These are phyloP conservation scores for Zaprionus tsacasi DNA, from an alignment of 1,140 invertebrate species.

Conservation along the genomic window DNA sequence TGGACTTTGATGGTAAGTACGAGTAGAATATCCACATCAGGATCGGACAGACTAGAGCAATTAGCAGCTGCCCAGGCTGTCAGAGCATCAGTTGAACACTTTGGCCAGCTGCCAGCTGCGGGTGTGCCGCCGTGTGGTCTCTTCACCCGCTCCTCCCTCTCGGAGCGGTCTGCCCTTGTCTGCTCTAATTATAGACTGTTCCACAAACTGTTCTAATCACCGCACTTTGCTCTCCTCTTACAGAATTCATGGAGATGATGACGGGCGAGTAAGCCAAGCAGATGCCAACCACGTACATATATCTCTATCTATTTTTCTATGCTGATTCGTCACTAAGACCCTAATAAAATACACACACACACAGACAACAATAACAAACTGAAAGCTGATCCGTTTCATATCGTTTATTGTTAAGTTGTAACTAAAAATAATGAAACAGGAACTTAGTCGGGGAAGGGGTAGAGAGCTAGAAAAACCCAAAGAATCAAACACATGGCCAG, in stretches of 20 bases:
- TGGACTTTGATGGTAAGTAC: conserved; percentile 88
- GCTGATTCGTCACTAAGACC: conserved; percentile 11
- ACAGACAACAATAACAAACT: background rate
- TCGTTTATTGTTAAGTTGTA: background rate
- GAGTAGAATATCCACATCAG: no score
- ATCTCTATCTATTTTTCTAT: conserved; percentile 31
- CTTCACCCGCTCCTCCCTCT: no score
- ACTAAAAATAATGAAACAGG: conserved; percentile 29
- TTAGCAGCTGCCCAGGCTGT: conserved; percentile 47
- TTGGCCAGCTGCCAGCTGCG: conserved; percentile 44
- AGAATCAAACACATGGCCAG: background rate
- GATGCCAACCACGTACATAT: background rate
- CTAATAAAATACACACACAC: conserved; percentile 25
- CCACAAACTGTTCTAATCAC: conserved; percentile 23
- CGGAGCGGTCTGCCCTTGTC: conserved; percentile 28
- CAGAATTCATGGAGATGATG: conserved; percentile 99
- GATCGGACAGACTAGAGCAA: conserved; percentile 30
- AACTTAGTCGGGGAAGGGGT: conserved; percentile 20
- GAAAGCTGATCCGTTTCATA: conserved; percentile 6
- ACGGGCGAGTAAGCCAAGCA: conserved; percentile 91
- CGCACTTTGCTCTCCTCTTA: conserved; percentile 84
- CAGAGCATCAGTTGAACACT: conserved; percentile 15
- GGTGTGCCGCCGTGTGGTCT: background rate
- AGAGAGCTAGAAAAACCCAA: conserved; percentile 45
- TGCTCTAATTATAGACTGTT: conserved; percentile 23